These are phyloP conservation scores for Hyperoplus lanceolatus DNA, from an alignment of 2,797 vertebrate species.

Conservation along the genomic window DNA sequence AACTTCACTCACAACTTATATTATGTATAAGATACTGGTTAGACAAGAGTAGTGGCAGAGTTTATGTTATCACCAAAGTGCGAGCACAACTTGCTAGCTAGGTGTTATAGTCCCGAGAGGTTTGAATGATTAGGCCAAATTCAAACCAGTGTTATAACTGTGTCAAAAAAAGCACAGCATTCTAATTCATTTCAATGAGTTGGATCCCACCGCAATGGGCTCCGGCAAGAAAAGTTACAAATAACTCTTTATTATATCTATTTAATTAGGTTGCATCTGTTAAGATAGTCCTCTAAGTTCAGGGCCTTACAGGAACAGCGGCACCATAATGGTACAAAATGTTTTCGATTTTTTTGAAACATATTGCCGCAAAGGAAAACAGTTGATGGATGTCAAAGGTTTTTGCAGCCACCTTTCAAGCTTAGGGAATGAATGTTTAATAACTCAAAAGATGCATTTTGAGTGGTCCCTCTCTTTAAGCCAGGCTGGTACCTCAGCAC, in stretches of 20 bases:
- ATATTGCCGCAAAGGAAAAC: neutral
- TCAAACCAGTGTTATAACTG: neutral
- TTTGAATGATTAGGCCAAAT: neutral
- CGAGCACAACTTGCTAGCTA: neutral
- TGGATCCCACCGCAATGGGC: neutral
- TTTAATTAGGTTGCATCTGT: neutral
- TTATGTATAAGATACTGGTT: neutral
- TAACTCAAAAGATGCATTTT: neutral
- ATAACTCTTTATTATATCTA: too few relatives aligned
- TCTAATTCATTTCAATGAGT: constrained; percentile 14
- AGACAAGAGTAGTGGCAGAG: neutral
- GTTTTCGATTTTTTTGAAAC: neutral
- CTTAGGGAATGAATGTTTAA: neutral
- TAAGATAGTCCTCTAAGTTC: neutral
- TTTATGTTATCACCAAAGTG: neutral
- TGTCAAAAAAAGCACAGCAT: neutral
- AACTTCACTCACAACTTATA: neutral
- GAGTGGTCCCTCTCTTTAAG: neutral
- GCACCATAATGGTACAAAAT: too few relatives aligned
- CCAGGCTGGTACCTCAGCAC: neutral
- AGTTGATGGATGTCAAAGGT: neutral
- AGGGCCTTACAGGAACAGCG: too few relatives aligned
- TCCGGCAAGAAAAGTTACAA: neutral
- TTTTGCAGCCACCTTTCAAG: neutral
- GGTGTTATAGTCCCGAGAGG: neutral